Base-by-base conservation (phyloP, 1,140 invertebrate genomes). In the Dolichoris vasculosae region DNA sequence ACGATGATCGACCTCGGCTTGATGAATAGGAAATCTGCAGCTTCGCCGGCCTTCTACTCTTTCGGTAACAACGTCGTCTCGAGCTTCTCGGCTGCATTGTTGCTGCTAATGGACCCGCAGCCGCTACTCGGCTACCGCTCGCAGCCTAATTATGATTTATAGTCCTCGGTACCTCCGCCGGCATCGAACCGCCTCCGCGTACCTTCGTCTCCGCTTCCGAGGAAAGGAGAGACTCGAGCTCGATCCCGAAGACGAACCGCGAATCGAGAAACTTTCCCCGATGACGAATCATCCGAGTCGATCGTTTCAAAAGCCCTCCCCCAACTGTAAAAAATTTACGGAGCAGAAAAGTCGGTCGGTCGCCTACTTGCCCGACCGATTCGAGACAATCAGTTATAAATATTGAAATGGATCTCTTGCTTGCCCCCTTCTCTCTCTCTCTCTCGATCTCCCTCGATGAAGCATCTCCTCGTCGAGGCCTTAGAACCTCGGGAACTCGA, bases 361-460 rank as follows among this genome's bases (percentile, higher is more conserved):
- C 51, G 48, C 85, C 86, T 86, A 78, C 86, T 87, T 75, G 77
- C 86, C 84, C 87, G 67, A 84, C 88, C 87, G 86, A 90, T 90
- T 89, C 86, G 86, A 91, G 88, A 92, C 90, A 91, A 92, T 92
- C 91, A 90, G 89, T 92, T 92, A 92, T 92, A 92, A 92, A 93
- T 93, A 92, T 93, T 92, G 88, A 91, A 91, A 90, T 90, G 79
- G 88, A 86, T 87, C 87, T 84, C 15, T 63, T 51, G 75, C 15
- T 89, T 87, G 48, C 82, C 84, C 71, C 63, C 55, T 73, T 32
- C 32, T 73, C 83, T 82, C 20, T 40, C 26, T 20, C 32, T 48
- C 69, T 64, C 30, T 64, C 63, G 8, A 17, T 2, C 15, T 17
- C 20, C 51, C 51, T 55, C 51, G 9, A 9, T 20, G 23, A 26